Evolutionary conservation across 2,888 invertebrate genomes (phyloP).

Genomic region (Physocephala rufipes): DNA sequence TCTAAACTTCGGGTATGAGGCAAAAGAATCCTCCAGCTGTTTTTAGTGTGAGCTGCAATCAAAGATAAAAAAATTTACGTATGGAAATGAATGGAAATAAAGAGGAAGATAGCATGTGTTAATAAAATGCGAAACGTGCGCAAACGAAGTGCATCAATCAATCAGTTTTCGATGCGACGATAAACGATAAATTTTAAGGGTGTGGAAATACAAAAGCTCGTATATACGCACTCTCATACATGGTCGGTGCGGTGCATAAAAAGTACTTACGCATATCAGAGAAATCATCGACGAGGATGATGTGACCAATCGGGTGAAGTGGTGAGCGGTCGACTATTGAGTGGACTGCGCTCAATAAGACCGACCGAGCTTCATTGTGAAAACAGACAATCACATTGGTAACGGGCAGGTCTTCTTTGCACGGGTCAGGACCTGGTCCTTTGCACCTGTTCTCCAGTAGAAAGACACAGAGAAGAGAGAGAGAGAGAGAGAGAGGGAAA

Average conservation of each 20-base stretch:
- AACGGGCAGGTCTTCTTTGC: conserved; percentile 76
- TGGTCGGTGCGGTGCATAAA: too few relatives aligned
- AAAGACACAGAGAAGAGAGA: neutral
- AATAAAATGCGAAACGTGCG: conserved; percentile 39
- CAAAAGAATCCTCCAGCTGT: conserved; percentile 93
- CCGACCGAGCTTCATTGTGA: conserved; percentile 99
- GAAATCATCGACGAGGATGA: conserved; percentile 96
- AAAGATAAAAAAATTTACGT: conserved; percentile 30
- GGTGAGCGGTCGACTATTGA: conserved; percentile 96
- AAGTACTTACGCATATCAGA: conserved; percentile 93
- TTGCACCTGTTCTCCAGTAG: conserved; percentile 75
- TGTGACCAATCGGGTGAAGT: conserved; percentile 87
- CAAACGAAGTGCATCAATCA: conserved; percentile 38
- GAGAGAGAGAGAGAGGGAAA: too few relatives aligned
- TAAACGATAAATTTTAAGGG: neutral
- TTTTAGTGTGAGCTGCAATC: conserved; percentile 87
- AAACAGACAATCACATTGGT: conserved; percentile 95
- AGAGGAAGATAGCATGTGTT: neutral
- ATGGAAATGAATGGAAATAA: conserved; percentile 29
- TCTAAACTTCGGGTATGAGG: conserved; percentile 88
- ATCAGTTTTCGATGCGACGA: conserved; percentile 23
- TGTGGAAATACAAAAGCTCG: neutral
- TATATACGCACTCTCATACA: neutral
- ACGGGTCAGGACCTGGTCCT: conserved; percentile 76
- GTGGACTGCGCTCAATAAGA: conserved; percentile 92